These are phyloP conservation scores for Girardinichthys multiradiatus DNA, from an alignment of 2,113 vertebrate species.

Conservation along the genomic window DNA sequence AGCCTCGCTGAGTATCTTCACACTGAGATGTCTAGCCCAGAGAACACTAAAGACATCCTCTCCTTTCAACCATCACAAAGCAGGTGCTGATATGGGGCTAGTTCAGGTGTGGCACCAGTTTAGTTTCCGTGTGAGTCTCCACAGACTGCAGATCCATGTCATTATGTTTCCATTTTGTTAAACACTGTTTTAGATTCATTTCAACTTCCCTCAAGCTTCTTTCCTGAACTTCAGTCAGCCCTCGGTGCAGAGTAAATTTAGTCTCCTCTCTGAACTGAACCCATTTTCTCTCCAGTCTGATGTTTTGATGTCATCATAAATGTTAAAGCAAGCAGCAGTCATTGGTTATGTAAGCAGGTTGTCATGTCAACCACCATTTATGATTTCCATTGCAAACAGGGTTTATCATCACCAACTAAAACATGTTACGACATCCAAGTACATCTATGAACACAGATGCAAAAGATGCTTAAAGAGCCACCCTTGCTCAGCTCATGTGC, in stretches of 20 bases:
- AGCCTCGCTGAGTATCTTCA: conserved; percentile 56
- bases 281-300: not conserved
- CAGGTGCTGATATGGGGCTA: not conserved
- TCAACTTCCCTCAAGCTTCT: not conserved
- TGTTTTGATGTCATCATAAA: not conserved
- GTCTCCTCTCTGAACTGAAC: not conserved
- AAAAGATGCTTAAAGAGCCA: not conserved
- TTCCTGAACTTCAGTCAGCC: too few species aligned
- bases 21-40: conserved; percentile 22
- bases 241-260: not conserved
- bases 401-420: not conserved
- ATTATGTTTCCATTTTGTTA: not conserved
- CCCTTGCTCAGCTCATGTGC: not conserved
- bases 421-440: not conserved
- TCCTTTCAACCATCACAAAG: too few species aligned
- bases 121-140: not conserved
- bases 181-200: not conserved
- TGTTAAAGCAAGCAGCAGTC: not conserved
- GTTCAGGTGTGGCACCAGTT: too few species aligned
- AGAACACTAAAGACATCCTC: not conserved
- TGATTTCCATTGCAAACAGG: not conserved
- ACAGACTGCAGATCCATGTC: not conserved
- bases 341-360: not conserved
- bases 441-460: not conserved
- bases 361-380: not conserved